These are phyloP conservation scores for Arenaria interpres DNA, from an alignment of 2,113 vertebrate genomes.

Conservation along the genomic window DNA sequence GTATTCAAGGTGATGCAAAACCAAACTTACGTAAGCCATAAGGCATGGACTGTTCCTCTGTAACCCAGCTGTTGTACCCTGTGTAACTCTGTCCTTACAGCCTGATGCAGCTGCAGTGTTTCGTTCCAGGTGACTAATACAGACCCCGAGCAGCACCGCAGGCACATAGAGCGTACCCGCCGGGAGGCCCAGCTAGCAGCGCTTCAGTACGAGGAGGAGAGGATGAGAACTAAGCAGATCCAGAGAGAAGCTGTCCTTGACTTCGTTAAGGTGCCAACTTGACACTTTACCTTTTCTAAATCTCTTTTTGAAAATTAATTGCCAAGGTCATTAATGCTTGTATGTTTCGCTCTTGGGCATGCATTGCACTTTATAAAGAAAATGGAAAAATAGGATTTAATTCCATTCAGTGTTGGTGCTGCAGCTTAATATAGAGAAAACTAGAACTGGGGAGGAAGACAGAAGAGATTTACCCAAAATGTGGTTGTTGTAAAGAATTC, in stretches of 20 bases:
- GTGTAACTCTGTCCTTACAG: not conserved
- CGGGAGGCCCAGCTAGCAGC: constrained; percentile 91
- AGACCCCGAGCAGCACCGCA: constrained; percentile 66
- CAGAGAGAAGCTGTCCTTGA: constrained; percentile 80
- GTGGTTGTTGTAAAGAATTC: not conserved
- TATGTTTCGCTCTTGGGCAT: accelerated
- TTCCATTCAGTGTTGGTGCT: not conserved
- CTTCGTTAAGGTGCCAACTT: constrained; percentile 79
- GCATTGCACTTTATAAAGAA: not conserved
- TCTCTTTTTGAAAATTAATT: not conserved
- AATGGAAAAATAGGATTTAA: not conserved
- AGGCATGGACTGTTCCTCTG: not conserved
- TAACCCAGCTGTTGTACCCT: not conserved
- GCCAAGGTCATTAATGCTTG: not conserved
- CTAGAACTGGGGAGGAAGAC: not conserved
- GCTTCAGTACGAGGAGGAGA: constrained; percentile 90
- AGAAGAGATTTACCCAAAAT: not conserved
- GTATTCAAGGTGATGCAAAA: not conserved
- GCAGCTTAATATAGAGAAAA: not conserved
- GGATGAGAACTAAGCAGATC: constrained; percentile 81
- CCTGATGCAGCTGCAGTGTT: not conserved
- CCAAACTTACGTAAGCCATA: not conserved
- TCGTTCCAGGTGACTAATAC: constrained; percentile 41
- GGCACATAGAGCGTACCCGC: constrained; percentile 84
- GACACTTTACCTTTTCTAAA: not conserved